Base-by-base conservation (phyloP, 2,113 vertebrate species). In the Taurulus bubalis region DNA sequence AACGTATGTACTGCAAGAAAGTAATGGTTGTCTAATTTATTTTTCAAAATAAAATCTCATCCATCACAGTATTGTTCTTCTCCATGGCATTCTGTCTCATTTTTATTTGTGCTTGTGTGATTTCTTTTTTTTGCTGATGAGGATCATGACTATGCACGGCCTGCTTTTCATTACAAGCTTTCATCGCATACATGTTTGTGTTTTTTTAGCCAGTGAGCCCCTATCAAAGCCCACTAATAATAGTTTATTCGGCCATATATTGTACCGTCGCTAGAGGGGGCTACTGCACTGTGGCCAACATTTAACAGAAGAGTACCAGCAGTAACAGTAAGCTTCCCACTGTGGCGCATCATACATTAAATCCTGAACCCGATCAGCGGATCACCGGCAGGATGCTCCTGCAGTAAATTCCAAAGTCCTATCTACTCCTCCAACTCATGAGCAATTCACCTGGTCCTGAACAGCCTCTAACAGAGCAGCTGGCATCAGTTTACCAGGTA, bases 1-100 rank as follows among this genome's bases (percentile, higher is more conserved):
- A 89, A 83, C 85, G 78, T 75, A 86, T 90, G 84, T 85, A 83
- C 81, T 79, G 16, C 79, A 84, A 78, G 38, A 77, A 82, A 80
- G 72, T 34, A 78, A 85, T 88, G 74, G 78, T 85, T 77, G 62
- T 84, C 81, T 62, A 0, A 62, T 85, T 88, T 82, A 89, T 89
- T 92, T 91, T 91, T 89, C 72, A 88, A 84, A 94, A 95, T 94
- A 95, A 95, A 94, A 90, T 82, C 18, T 84, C 93, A 94, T 92
- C 84, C 84, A 84, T 92, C 86, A 78, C 85, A 80, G 60, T 91
- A 88, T 90, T 90, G 83, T 82, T 92, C 64, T 93, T 85, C 83
- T 91, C 87, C 89, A 92, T 90, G 24, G 71, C 87, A 89, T 91
- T 83, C 53, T 80, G 65, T 75, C 64, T 88, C 78, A 87, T 91